Percentiles rank a stretch among this genome's conserved stretches.
phyloP scores from a whole-genome alignment of 1,140 invertebrate genomes.

The Apis laboriosa region DNA sequence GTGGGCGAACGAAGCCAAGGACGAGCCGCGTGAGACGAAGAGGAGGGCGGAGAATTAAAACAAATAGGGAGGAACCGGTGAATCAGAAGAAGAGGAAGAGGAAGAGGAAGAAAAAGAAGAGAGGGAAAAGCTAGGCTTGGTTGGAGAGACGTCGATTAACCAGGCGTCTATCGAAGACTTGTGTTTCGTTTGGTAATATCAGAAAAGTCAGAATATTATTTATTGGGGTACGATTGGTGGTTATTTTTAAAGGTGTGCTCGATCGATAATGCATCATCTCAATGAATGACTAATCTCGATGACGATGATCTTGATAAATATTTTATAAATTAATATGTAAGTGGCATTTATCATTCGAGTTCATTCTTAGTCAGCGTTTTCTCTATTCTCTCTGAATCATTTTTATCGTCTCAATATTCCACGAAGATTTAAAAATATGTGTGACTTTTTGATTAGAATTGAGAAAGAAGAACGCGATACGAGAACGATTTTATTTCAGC shows the following conservation, averaged over 20 bases:
- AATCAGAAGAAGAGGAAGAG: neutral
- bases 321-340: too few species aligned
- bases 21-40: neutral
- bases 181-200: too few species aligned
- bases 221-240: neutral
- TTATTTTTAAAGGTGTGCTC: slow-evolving; percentile 12
- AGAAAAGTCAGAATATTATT: neutral
- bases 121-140: slow-evolving; percentile 15
- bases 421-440: too few species aligned
- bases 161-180: neutral
- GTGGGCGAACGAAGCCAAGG: neutral
- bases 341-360: too few species aligned
- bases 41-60: neutral
- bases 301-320: too few species aligned
- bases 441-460: too few species aligned
- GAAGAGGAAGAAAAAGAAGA: neutral
- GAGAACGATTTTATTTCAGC: too few species aligned
- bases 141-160: slow-evolving; percentile 12
- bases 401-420: too few species aligned
- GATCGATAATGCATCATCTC: neutral
- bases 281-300: too few species aligned
- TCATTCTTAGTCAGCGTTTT: too few species aligned
- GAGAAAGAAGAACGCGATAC: too few species aligned
- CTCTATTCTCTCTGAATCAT: too few species aligned
- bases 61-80: neutral